phyloP scores from a whole-genome alignment of 2,888 invertebrate species.

The Chironomus tentans region DNA sequence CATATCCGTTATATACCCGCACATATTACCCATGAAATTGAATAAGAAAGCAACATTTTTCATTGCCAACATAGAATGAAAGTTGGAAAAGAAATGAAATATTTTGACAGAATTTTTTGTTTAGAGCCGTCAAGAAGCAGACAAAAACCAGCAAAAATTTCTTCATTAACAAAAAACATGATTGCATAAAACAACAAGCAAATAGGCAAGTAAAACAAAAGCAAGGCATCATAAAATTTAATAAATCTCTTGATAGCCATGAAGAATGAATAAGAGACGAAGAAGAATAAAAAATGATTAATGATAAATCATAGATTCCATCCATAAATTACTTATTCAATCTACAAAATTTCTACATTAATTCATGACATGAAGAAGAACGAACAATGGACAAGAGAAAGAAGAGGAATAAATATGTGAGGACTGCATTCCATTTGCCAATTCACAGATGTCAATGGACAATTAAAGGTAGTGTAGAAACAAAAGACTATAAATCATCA shows the following conservation, averaged over 20 bases:
- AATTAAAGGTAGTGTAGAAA: not conserved
- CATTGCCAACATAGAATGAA: not conserved
- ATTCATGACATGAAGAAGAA: not conserved
- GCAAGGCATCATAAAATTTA: not conserved
- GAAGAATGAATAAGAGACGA: not conserved
- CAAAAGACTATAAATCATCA: constrained; percentile 6
- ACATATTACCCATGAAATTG: not conserved
- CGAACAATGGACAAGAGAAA: not conserved
- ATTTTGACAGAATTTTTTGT: not conserved
- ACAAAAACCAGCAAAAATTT: not conserved
- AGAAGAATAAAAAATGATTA: not conserved
- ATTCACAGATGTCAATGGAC: constrained; percentile 10
- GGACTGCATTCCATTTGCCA: not conserved
- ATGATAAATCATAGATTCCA: not conserved
- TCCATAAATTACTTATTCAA: not conserved
- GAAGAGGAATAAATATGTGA: not conserved
- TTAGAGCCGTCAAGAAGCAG: not conserved
- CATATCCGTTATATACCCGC: not conserved
- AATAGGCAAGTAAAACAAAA: too few species aligned
- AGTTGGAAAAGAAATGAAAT: not conserved
- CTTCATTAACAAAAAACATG: not conserved
- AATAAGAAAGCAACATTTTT: not conserved
- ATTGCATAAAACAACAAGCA: not conserved
- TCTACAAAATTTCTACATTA: not conserved
- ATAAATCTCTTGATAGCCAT: not conserved